phyloP scores from a whole-genome alignment of 2,888 invertebrate genomes.

The Hymenopus coronatus region DNA sequence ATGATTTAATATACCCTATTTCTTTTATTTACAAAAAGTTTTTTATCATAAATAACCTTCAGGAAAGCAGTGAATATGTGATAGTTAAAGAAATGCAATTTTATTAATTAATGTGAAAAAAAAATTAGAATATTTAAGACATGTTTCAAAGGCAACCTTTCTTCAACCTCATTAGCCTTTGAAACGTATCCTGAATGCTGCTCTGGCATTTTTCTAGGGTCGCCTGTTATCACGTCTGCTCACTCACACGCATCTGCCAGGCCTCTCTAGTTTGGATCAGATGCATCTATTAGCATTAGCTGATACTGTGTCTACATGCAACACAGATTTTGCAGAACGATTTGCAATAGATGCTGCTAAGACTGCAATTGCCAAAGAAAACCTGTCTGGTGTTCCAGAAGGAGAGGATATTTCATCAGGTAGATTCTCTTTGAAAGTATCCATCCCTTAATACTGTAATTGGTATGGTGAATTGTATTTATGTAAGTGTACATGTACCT shows the following conservation, averaged over 20 bases:
- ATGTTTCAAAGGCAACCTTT: no score
- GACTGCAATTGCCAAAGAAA: constrained; percentile 64
- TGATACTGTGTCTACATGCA: constrained; percentile 94
- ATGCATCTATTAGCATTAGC: constrained; percentile 99
- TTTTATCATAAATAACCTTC: neutral
- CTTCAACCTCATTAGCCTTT: no score
- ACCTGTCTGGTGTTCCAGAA: constrained; percentile 55
- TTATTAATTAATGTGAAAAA: no score
- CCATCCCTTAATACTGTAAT: no score
- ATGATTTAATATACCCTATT: neutral
- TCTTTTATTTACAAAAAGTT: neutral
- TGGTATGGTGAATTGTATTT: no score
- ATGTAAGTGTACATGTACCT: no score
- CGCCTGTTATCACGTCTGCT: constrained; percentile 82
- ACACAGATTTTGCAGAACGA: constrained; percentile 81
- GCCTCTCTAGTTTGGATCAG: constrained; percentile 93
- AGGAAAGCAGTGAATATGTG: no score
- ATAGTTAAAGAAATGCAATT: no score
- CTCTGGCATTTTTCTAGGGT: constrained; percentile 47
- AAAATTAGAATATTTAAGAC: no score
- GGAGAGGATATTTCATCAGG: constrained; percentile 56
- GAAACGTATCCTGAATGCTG: no score
- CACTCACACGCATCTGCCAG: constrained; percentile 93
- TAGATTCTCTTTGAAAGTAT: constrained; percentile 23
- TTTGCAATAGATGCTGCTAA: constrained; percentile 70